Base-by-base conservation (phyloP, 2,797 vertebrate genomes). In the Agapornis canus region DNA sequence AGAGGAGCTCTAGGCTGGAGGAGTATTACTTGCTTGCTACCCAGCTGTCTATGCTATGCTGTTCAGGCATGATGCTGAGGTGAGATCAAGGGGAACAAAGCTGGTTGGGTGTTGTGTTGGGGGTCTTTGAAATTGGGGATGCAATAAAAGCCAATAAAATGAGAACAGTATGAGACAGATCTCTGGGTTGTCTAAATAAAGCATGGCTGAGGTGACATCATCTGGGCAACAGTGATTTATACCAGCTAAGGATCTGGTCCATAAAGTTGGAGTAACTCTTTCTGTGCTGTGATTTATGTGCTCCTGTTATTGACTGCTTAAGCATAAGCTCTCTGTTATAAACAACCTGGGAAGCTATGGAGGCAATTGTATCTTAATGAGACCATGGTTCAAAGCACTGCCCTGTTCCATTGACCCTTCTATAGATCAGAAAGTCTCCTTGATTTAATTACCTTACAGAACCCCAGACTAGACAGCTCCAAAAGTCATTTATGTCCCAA, bases 341-440 rank as follows among this genome's bases (percentile, higher is more conserved):
- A 95, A 95, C 86, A 89, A 91, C 13, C 83, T 23, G n/a, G 45
- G 84, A 59, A 88, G 60, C 3, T 10, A 69, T 52, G 89, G 0
- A 48, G 75, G 82, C 86, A 82, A 72, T 88, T 88, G 70, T 81
- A 65, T 52, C 70, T 80, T 84, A 89, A 96, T 82, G 82, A 91
- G 91, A 65, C 76, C 82, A 9, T 76, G 92, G 73, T 92, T 93
- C 94, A 93, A 79, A 94, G 84, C 85, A 14, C 82, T 96, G 92
- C 89, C 82, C 69, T n/a, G 37, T n/a, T 88, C 43, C 79, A 61
- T 21, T 96, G 95, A 96, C 96, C 95, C 89, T 88, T 56, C 82
- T 54, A 77, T 80, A 89, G 82, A 91, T 93, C 91, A 87, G 69
- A 82, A 80, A 72, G 64, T 79, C 84, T 91, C 68, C 82, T 92